A percentile compares a stretch with the other conserved stretches of the same genome.
Conservation (phyloP, 2,797 vertebrate species). For the Falco biarmicus region DNA sequence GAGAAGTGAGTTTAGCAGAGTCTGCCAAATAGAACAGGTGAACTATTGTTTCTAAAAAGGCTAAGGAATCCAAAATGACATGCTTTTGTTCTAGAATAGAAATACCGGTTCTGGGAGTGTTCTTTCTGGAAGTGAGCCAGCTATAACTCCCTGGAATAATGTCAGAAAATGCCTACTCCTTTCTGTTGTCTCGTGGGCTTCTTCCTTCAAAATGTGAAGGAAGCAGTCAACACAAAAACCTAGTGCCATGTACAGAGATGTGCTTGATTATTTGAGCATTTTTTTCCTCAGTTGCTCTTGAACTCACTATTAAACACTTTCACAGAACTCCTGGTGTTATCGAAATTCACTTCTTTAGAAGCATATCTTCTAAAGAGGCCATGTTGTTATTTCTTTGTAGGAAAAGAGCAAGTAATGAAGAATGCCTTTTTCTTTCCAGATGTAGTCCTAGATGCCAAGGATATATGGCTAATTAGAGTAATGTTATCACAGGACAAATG, state of each 20-base stretch:
- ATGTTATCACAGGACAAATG: not conserved
- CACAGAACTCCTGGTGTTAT: not conserved
- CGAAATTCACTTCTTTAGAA: not conserved
- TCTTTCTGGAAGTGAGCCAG: not conserved
- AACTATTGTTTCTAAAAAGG: constrained; percentile 1
- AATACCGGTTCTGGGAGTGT: constrained; percentile 3
- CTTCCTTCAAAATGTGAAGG: not conserved
- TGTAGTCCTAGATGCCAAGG: not conserved
- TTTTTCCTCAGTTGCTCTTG: not conserved
- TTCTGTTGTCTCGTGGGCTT: not conserved
- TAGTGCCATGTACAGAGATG: not conserved
- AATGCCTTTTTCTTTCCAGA: not conserved
- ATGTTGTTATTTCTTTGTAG: not conserved
- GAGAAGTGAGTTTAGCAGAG: not conserved
- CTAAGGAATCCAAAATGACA: not conserved
- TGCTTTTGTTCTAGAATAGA: not conserved
- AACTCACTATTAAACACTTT: not conserved
- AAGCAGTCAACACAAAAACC: not conserved
- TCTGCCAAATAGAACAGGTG: not conserved
- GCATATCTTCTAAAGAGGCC: not conserved
- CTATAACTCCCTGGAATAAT: constrained; percentile 1
- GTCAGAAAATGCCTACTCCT: not conserved
- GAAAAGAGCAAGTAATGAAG: not conserved
- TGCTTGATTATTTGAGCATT: not conserved
- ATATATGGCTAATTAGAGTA: not conserved